These are phyloP conservation scores for Bergia sp. DNA, from an alignment of 92 coral and sea anemone species.

Conservation along the genomic window DNA sequence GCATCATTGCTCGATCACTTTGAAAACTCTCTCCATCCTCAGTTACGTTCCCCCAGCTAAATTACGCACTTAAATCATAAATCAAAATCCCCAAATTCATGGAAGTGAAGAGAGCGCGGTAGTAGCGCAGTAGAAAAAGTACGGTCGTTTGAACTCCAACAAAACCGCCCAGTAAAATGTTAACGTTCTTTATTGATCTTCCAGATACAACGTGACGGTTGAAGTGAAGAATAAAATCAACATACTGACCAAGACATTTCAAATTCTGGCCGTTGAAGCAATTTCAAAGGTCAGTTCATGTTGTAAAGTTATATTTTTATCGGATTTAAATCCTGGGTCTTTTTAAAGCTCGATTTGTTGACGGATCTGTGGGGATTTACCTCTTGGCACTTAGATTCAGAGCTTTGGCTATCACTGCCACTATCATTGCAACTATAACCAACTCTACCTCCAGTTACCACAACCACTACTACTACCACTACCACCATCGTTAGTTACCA, in stretches of 20 bases:
- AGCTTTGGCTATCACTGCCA: no score
- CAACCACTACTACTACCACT: no score
- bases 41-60: background rate
- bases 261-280: constrained; percentile 14
- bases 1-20: no score
- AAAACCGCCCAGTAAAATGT: background rate
- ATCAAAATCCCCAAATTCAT: no score
- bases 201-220: constrained; percentile 33
- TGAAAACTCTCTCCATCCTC: no score
- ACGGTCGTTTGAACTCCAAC: background rate
- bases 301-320: background rate
- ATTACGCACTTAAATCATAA: no score
- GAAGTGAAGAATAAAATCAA: constrained; percentile 27
- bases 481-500: no score
- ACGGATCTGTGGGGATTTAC: no score
- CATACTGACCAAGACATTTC: constrained; percentile 11
- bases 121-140: background rate
- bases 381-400: no score
- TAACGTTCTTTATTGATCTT: background rate
- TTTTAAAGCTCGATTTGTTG: background rate
- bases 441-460: no score
- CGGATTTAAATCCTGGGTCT: background rate
- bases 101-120: background rate
- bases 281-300: constrained; percentile 12
- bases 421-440: no score